Conservation (phyloP, 2,888 invertebrate genomes). For the Eupithecia exiguata region DNA sequence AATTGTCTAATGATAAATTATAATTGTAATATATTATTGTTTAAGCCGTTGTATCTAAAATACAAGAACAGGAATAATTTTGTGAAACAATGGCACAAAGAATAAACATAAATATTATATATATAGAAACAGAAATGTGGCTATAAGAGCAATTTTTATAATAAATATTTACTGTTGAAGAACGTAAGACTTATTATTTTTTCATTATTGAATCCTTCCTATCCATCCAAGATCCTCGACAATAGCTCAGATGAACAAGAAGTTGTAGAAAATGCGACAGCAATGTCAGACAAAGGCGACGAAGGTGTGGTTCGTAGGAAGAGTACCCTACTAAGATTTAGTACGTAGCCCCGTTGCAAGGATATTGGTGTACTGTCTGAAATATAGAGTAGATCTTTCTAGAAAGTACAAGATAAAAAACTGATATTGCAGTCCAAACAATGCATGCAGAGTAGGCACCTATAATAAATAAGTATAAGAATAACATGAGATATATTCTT, state of each 20-base stretch:
- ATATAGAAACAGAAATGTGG: constrained; percentile 84
- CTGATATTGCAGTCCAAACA: neutral
- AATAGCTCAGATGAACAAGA: neutral
- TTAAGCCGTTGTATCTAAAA: constrained; percentile 83
- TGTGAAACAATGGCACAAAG: constrained; percentile 84
- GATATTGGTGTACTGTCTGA: neutral
- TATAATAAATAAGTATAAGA: neutral
- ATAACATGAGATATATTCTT: neutral
- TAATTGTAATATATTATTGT: constrained; percentile 82
- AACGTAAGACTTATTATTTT: constrained; percentile 71
- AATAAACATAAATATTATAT: constrained; percentile 82
- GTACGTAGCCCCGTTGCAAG: neutral
- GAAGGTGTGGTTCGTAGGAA: neutral
- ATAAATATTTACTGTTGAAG: constrained; percentile 85
- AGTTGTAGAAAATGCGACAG: neutral
- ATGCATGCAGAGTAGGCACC: neutral
- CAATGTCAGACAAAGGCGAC: neutral
- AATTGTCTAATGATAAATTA: constrained; percentile 78
- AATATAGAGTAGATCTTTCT: neutral
- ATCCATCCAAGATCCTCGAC: neutral
- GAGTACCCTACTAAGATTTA: neutral
- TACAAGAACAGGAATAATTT: constrained; percentile 84
- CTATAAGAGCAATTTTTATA: constrained; percentile 85
- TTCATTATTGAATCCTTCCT: neutral
- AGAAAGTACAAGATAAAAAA: neutral